Base-by-base conservation (phyloP, 2,797 vertebrate genomes). In the Galago senegalensis region DNA sequence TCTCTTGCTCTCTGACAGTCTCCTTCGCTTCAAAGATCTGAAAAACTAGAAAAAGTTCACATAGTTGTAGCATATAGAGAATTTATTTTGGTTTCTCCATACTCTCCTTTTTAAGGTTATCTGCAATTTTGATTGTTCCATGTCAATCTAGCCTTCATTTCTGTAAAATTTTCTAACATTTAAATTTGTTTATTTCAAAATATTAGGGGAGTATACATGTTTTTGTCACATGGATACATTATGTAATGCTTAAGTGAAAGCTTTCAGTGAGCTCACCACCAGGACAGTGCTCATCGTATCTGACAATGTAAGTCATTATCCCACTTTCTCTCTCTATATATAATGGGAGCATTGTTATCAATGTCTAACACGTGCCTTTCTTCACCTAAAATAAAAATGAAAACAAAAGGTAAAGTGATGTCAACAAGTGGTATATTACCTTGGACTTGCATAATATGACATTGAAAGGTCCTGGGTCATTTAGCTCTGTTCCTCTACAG, bases 361-460 rank as follows among this genome's bases (percentile, higher is more conserved):
- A 25, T 63, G 37, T 7, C 53, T 49, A 60, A 49, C 8, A 89
- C 27, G 5, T 60, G 29, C 25, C 13, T 94, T 93, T 82, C 46
- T 87, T 49, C 40, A 56, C 20, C 20, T 56, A 73, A 94, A 90
- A 82, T 60, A 87, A 72, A 94, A 95, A 37, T 23, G 10, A 76
- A 96, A 94, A 67, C 63, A 85, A 92, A 87, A 85, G 2, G 7
- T 12, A 81, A 83, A 63, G 27, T 40, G 34, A 87, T 87, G 58
- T 46, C 56, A 14, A 2, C 37, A 81, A 61, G 31, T 69, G 14
- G 12, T 72, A 65, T 83, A 49, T 81, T 63, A 65, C 40, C 40
- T 58, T 81, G 60, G 73, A 70, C 14, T 81, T 90, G 46, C 1
- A 83, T 31, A 46, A 27, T 65, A 34, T 27, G 27, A 87, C 2